A percentile compares a stretch with the other conserved stretches of the same genome.
phyloP scores from a whole-genome alignment of 2,888 invertebrate genomes.

The Trissolcus japonicus region DNA sequence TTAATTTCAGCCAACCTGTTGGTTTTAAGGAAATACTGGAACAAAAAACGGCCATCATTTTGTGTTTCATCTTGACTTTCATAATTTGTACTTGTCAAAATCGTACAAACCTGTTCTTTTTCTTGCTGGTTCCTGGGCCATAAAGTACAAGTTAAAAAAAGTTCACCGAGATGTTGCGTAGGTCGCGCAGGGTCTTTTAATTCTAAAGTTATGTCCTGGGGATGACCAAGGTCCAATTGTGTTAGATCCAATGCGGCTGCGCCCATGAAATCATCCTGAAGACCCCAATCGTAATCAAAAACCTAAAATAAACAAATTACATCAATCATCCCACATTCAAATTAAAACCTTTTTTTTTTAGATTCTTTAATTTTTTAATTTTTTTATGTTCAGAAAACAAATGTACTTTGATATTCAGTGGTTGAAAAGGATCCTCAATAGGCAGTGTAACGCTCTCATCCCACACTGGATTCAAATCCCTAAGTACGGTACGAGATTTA shows the following conservation, averaged over 20 bases:
- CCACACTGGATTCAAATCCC: constrained; percentile 98
- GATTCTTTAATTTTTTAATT: background rate
- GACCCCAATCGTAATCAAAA: constrained; percentile 98
- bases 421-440: constrained; percentile 92
- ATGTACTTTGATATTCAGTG: constrained; percentile 88
- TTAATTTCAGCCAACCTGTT: constrained; percentile 88
- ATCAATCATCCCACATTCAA: too few species aligned
- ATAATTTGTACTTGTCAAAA: too few species aligned
- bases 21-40: constrained; percentile 87
- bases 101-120: constrained; percentile 87
- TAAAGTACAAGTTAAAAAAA: constrained; percentile 88
- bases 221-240: constrained; percentile 85
- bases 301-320: constrained; percentile 78
- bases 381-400: background rate
- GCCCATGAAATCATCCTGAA: constrained; percentile 99
- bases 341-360: background rate
- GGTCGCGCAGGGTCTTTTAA: constrained; percentile 87
- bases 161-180: constrained; percentile 86
- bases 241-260: constrained; percentile 90
- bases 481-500: constrained; percentile 95
- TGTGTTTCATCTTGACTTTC: too few species aligned
- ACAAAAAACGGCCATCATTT: too few species aligned
- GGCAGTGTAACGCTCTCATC: constrained; percentile 96
- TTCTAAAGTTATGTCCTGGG: constrained; percentile 87
- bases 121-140: constrained; percentile 96